phyloP scores from a whole-genome alignment of 1,140 invertebrate genomes.

The Dufourea novaeangliae region DNA sequence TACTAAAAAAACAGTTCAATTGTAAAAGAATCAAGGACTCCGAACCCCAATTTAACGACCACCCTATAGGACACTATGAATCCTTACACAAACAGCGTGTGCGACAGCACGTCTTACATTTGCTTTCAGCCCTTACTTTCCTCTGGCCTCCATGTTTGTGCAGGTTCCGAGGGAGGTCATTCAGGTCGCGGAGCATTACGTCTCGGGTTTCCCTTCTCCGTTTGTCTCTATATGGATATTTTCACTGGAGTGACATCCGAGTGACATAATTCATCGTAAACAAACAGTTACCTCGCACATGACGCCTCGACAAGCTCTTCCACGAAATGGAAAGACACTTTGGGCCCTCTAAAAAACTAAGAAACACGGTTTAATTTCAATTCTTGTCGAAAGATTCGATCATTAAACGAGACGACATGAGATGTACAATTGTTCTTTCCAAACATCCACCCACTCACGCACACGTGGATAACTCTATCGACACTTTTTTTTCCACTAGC shows the following conservation, averaged over 20 bases:
- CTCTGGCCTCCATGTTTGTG: neutral
- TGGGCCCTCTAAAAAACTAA: neutral
- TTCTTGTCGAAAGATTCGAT: constrained; percentile 40
- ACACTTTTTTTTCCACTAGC: constrained; percentile 18
- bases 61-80: no score
- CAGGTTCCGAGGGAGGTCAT: neutral
- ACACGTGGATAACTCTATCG: constrained; percentile 52
- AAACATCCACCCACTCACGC: no score
- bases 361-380: constrained; percentile 60
- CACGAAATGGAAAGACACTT: constrained; percentile 13
- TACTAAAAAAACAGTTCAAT: no score
- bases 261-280: constrained; percentile 30
- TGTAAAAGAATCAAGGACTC: no score
- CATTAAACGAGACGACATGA: constrained; percentile 57
- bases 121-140: neutral
- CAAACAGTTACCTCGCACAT: neutral
- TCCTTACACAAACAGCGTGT: no score
- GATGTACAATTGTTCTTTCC: constrained; percentile 54
- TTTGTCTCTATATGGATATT: neutral
- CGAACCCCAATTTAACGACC: no score
- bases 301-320: neutral
- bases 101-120: neutral
- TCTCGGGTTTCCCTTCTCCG: neutral
- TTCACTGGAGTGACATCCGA: neutral
- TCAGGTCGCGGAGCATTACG: neutral